Conservation (phyloP, 2,888 invertebrate genomes). For the Tenthredo notha region DNA sequence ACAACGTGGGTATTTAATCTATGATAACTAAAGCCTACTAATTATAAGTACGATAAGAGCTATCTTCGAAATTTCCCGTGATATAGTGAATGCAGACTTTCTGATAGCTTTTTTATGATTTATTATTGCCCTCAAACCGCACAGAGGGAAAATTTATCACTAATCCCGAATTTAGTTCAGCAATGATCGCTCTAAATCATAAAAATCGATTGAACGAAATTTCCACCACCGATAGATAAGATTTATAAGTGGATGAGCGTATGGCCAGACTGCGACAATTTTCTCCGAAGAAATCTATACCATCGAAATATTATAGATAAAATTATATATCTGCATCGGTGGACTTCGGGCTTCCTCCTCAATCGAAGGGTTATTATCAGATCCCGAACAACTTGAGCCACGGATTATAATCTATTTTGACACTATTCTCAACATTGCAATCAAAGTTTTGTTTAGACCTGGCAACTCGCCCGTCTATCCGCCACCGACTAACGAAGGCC, state of each 20-base stretch:
- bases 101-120: constrained; percentile 12
- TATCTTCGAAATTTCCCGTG: not conserved
- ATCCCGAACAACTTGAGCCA: constrained; percentile 6
- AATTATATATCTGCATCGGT: not conserved
- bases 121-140: not conserved
- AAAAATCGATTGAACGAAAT: not conserved
- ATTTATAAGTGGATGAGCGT: not conserved
- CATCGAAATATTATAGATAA: not conserved
- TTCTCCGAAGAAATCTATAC: not conserved
- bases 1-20: constrained; percentile 1
- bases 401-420: constrained; percentile 28
- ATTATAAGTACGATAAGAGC: not conserved
- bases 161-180: not conserved
- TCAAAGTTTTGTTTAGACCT: constrained; percentile 1
- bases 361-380: not conserved
- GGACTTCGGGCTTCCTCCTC: not conserved
- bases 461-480: constrained; percentile 24
- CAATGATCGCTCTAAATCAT: not conserved
- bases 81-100: not conserved
- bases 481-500: constrained; percentile 22
- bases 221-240: not conserved
- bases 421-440: constrained; percentile 5
- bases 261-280: not conserved
- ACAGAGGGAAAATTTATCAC: not conserved
- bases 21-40: constrained; percentile 20